Evolutionary conservation across 2,888 invertebrate species (phyloP).

Genomic region (Ectobius pallidus): DNA sequence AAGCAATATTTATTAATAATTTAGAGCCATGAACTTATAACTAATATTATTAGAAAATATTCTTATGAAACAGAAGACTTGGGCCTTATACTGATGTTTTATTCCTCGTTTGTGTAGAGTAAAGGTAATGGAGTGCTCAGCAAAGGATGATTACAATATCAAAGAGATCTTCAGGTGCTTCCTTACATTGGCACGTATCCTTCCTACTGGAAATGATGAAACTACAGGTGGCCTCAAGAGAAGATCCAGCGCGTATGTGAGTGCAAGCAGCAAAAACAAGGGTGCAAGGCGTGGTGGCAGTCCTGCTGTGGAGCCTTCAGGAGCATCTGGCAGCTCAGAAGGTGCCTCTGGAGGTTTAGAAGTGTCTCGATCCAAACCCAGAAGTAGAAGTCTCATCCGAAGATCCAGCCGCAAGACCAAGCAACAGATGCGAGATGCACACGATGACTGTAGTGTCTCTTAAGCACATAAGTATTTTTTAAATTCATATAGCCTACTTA

Average conservation of each 20-base stretch:
- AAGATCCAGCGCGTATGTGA: slow-evolving; percentile 74
- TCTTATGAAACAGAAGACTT: too few relatives aligned
- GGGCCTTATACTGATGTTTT: too few relatives aligned
- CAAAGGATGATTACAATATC: slow-evolving; percentile 78
- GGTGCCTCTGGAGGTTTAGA: slow-evolving; percentile 37
- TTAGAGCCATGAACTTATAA: too few relatives aligned
- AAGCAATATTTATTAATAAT: too few relatives aligned
- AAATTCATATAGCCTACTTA: too few relatives aligned
- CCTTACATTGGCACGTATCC: slow-evolving; percentile 75
- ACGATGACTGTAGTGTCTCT: slow-evolving; percentile 75
- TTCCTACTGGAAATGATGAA: slow-evolving; percentile 66
- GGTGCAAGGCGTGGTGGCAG: slow-evolving; percentile 52
- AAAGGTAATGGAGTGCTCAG: slow-evolving; percentile 78
- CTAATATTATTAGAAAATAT: too few relatives aligned
- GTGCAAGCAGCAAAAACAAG: slow-evolving; percentile 57
- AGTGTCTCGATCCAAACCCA: slow-evolving; percentile 64
- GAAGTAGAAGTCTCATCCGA: slow-evolving; percentile 77
- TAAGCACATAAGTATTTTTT: slow-evolving; percentile 51
- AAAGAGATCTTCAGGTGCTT: slow-evolving; percentile 81
- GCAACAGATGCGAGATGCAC: slow-evolving; percentile 75
- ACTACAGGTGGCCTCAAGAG: slow-evolving; percentile 66
- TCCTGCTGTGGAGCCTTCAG: slow-evolving; percentile 51
- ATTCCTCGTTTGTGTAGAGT: slow-evolving; percentile 59
- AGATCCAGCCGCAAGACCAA: slow-evolving; percentile 80
- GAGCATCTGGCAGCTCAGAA: slow-evolving; percentile 52